phyloP scores from a whole-genome alignment of 2,888 invertebrate species.

The Cryptus viduatorius region DNA sequence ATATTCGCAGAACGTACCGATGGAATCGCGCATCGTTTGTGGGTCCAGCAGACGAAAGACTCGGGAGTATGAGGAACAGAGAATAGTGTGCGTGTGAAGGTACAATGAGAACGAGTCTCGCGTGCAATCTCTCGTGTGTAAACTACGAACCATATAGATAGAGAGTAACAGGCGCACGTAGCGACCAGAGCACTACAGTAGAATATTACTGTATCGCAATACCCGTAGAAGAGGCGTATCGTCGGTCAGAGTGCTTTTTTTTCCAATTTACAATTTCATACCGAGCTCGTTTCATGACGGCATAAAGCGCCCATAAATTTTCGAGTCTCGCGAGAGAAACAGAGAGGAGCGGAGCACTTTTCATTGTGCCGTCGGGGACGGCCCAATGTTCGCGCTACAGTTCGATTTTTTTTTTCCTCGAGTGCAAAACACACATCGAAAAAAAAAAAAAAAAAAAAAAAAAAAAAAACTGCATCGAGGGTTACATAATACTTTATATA shows the following conservation, averaged over 20 bases:
- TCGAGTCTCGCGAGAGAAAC: background rate
- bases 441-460: background rate
- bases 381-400: conserved; percentile 14
- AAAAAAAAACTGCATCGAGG: background rate
- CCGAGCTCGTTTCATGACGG: conserved; percentile 68
- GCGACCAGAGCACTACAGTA: background rate
- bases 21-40: conserved; percentile 42
- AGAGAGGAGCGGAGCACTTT: conserved; percentile 19
- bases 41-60: conserved; percentile 7
- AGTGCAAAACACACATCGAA: background rate
- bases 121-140: conserved; percentile 53
- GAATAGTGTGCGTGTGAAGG: conserved; percentile 20
- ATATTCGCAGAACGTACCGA: conserved; percentile 36
- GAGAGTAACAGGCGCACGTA: background rate
- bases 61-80: background rate
- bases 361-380: conserved; percentile 6
- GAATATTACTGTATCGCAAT: conserved; percentile 15
- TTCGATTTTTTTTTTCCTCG: conserved; percentile 55
- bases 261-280: conserved; percentile 74
- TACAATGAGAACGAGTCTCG: conserved; percentile 40
- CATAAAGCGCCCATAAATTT: conserved; percentile 73
- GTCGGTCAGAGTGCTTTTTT: conserved; percentile 58
- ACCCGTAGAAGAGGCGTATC: conserved; percentile 21
- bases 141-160: conserved; percentile 31
- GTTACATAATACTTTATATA: background rate